Conservation (phyloP, 2,113 vertebrate species). For the Anolis carolinensis region DNA sequence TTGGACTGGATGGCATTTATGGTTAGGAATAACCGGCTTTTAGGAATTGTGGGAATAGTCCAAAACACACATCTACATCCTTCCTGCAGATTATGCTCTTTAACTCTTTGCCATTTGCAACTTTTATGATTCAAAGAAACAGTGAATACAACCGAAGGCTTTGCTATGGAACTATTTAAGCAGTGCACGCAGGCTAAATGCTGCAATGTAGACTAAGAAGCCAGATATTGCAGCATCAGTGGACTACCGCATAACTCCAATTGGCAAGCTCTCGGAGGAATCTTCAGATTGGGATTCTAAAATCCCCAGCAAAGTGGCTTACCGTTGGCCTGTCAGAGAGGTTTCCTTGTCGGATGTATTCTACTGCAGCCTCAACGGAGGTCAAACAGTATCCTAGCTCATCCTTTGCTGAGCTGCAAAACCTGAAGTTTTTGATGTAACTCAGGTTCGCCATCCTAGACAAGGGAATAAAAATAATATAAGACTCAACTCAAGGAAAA, state of each 20-base stretch:
- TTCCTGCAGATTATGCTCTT: neutral
- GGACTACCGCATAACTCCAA: neutral
- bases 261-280: neutral
- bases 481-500: neutral
- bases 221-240: neutral
- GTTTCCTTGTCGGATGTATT: slow-evolving; percentile 91
- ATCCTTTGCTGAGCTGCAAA: slow-evolving; percentile 90
- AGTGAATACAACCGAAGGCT: too few relatives aligned
- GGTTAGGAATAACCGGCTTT: too few relatives aligned
- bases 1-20: too few relatives aligned
- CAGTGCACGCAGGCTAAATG: neutral
- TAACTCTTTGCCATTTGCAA: neutral
- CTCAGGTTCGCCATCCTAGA: slow-evolving; percentile 96
- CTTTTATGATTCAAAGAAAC: neutral
- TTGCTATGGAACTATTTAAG: neutral
- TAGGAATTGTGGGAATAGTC: too few relatives aligned
- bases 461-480: neutral
- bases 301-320: slow-evolving; percentile 52
- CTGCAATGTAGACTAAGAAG: neutral
- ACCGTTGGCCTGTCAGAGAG: slow-evolving; percentile 78
- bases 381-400: slow-evolving; percentile 95
- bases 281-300: neutral
- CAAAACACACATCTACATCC: too few relatives aligned
- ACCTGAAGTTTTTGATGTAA: slow-evolving; percentile 96
- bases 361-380: slow-evolving; percentile 90